Base-by-base conservation (phyloP, 2,888 invertebrate species). In the Cryptocephalus moraei region DNA sequence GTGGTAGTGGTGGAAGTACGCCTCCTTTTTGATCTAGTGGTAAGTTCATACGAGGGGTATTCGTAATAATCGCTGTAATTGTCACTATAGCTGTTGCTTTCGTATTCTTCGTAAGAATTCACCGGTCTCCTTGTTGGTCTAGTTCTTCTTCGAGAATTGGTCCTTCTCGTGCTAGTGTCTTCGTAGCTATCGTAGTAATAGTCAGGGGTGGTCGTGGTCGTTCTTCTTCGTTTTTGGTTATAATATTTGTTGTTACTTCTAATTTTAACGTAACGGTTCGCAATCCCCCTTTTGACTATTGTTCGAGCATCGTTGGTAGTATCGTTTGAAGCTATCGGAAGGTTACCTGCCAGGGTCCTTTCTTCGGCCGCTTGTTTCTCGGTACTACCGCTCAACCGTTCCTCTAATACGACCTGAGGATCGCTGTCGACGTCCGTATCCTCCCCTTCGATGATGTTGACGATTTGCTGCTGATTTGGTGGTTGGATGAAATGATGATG, bases 131-230 rank as follows among this genome's bases (percentile, higher is more conserved):
- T 51, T 22, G 22, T 22, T 32, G 47, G 50, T 39, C 47, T 41
- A 12, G 43, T 43, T 11, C 33, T 41, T 49, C 50, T 51, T 32
- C 42, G 22, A 13, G 42, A 33, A 39, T 50, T 44, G 41, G 51
- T 50, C 33, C 52, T 51, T 9, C 50, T 51, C 4, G 55, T 58
- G 8, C 54, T 49, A 31, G 55, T 56, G 33, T 60, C 57, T 49
- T 62, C 61, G 43, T 62, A 61, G 46, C 56, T 58, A 33, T 60
- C 56, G 39, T 62, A 59, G 44, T 59, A 53, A 45, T 60, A 57
- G 14, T 57, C 56, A 9, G 52, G 41, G 39, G 54, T 50, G 32
- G 50, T 38, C 39, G 46, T 48, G 32, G 50, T 38, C 39, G 46
- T 48, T 41, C 47, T 46, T 34, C 49, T 51, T 8, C 49, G 49